Evolutionary conservation across 2,888 invertebrate genomes (phyloP).

Genomic region (Pyrochroa serraticornis): DNA sequence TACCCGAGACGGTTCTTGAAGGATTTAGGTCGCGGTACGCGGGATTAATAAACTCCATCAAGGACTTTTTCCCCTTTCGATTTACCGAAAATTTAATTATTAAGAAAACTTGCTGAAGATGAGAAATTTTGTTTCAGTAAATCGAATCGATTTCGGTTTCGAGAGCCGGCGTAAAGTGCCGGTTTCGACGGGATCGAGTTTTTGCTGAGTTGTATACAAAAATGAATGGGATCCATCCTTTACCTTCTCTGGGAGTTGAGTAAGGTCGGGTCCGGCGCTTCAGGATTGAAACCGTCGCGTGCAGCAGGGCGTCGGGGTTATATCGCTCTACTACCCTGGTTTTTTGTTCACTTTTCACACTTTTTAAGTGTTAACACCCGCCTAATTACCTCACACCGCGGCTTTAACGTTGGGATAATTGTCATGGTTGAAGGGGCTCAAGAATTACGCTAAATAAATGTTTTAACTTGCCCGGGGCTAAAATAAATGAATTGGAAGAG

Average conservation of each 20-base stretch:
- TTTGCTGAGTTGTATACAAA: constrained; percentile 43
- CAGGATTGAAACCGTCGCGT: constrained; percentile 9
- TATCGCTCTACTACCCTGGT: not conserved
- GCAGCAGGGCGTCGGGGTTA: not conserved
- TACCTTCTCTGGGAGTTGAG: constrained; percentile 39
- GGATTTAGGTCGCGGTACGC: constrained; percentile 21
- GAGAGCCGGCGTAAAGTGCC: not conserved
- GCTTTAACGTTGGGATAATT: not conserved
- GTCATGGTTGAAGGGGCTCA: constrained; percentile 1
- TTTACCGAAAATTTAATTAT: no score
- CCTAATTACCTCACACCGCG: not conserved
- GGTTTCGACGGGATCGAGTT: constrained; percentile 23
- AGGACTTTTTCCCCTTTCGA: not conserved
- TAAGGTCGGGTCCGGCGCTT: constrained; percentile 38
- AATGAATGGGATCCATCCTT: constrained; percentile 44
- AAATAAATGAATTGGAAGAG: not conserved
- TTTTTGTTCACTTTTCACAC: not conserved
- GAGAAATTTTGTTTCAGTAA: no score
- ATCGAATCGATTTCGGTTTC: not conserved
- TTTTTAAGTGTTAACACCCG: constrained; percentile 2
- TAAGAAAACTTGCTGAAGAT: no score
- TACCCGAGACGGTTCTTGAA: constrained; percentile 12
- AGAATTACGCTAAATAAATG: constrained; percentile 5
- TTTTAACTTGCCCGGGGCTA: not conserved
- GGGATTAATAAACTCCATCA: constrained; percentile 17